Conservation (phyloP, 2,797 vertebrate genomes). For the Pristis pectinata region DNA sequence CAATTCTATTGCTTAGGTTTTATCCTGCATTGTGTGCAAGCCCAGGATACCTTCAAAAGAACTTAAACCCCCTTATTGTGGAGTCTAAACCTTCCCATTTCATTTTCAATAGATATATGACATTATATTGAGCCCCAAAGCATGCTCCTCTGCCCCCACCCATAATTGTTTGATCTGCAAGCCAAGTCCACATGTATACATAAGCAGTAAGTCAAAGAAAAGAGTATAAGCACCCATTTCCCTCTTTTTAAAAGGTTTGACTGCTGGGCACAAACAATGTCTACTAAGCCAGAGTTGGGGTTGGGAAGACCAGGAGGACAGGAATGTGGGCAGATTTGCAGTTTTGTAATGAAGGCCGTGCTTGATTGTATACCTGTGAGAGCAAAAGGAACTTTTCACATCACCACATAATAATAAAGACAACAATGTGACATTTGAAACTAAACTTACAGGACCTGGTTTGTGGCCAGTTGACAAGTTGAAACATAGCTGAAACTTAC, state of each 20-base stretch:
- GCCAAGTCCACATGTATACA: not conserved
- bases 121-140: not conserved
- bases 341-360: too few species aligned
- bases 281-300: not conserved
- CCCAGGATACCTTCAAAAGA: not conserved
- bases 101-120: not conserved
- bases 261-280: not conserved
- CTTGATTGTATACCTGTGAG: too few species aligned
- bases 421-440: too few species aligned
- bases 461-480: too few species aligned
- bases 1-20: not conserved
- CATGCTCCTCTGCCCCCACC: too few species aligned
- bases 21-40: not conserved
- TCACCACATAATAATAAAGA: too few species aligned
- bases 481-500: too few species aligned
- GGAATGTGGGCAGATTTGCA: too few species aligned
- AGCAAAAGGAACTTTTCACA: too few species aligned
- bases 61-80: not conserved
- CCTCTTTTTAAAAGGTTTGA: too few species aligned
- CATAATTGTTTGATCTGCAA: not conserved
- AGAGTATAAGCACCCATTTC: not conserved
- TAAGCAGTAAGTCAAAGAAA: not conserved
- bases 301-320: too few species aligned
- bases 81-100: not conserved
- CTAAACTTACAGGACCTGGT: too few species aligned